These are phyloP conservation scores for Neoitamus cyanurus DNA, from an alignment of 2,888 invertebrate genomes.

Conservation along the genomic window DNA sequence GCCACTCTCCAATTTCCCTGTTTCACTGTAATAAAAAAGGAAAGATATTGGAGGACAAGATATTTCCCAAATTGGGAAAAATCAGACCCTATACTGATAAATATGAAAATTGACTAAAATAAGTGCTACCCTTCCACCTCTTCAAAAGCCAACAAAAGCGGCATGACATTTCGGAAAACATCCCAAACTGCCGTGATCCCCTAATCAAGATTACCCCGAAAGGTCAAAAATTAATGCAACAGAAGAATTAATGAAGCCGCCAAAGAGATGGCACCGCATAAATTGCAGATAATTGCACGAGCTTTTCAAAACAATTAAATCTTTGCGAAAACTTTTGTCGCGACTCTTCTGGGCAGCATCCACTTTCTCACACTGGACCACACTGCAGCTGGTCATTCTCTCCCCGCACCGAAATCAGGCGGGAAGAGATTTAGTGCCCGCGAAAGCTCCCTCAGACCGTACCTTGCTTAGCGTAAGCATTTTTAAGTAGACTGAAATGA, in stretches of 20 bases:
- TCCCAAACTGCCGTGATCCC: background rate
- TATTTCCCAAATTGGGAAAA: too few species aligned
- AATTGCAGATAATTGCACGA: background rate
- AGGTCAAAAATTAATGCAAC: background rate
- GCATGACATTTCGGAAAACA: background rate
- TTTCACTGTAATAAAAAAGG: too few species aligned
- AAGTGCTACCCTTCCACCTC: background rate
- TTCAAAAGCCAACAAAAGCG: background rate
- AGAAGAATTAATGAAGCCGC: background rate
- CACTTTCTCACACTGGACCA: background rate
- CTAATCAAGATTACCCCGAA: background rate
- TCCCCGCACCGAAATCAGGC: background rate
- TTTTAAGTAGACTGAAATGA: constrained; percentile 9
- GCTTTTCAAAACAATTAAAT: background rate
- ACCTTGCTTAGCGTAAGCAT: background rate
- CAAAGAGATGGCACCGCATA: background rate
- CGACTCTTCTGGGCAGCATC: background rate
- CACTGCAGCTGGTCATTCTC: background rate
- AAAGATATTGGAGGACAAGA: too few species aligned
- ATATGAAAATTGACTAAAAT: background rate
- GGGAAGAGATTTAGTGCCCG: background rate
- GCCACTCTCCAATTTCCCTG: too few species aligned
- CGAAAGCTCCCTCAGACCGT: background rate
- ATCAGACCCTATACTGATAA: too few species aligned
- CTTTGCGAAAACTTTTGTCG: background rate